Percentiles rank a stretch among this genome's conserved stretches.
These are phyloP conservation scores for Microcebus jonahi DNA, from an alignment of 2,113 vertebrate genomes.

Conservation along the genomic window DNA sequence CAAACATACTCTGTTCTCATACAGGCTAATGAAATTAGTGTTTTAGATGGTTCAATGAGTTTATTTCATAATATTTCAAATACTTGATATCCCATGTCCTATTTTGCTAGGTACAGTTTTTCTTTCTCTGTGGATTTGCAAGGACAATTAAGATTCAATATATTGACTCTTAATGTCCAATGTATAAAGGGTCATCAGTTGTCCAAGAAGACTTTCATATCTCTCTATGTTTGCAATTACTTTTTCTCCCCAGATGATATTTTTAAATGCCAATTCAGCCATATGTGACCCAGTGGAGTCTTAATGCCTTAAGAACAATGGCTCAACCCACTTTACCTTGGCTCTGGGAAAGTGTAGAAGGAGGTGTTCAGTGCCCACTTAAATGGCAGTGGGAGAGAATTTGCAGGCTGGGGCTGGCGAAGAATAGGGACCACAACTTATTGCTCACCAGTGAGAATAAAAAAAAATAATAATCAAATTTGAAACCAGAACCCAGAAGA, in stretches of 20 bases:
- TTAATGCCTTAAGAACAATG: background rate
- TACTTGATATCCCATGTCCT: background rate
- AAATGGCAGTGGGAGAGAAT: background rate
- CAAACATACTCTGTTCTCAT: background rate
- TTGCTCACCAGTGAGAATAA: background rate
- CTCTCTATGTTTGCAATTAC: conserved; percentile 38
- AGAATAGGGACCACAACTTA: background rate
- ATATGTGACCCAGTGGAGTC: background rate
- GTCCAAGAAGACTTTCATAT: background rate
- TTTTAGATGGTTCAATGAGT: background rate
- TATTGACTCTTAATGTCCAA: background rate
- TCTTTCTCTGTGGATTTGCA: background rate
- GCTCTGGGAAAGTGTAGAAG: background rate
- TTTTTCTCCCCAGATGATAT: background rate
- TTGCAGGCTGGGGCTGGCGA: background rate
- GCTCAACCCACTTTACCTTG: background rate
- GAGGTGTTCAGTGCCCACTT: background rate
- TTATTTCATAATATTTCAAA: conserved; percentile 7
- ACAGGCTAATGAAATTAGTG: background rate
- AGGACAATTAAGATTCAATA: background rate
- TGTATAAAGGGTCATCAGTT: background rate
- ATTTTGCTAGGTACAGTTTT: background rate
- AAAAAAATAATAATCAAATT: background rate
- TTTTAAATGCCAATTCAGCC: background rate
- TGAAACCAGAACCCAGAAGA: background rate